Evolutionary conservation across 1,140 invertebrate species (phyloP), one percentile per base, ranked within the genome.

Genomic region (Homarus americanus): DNA sequence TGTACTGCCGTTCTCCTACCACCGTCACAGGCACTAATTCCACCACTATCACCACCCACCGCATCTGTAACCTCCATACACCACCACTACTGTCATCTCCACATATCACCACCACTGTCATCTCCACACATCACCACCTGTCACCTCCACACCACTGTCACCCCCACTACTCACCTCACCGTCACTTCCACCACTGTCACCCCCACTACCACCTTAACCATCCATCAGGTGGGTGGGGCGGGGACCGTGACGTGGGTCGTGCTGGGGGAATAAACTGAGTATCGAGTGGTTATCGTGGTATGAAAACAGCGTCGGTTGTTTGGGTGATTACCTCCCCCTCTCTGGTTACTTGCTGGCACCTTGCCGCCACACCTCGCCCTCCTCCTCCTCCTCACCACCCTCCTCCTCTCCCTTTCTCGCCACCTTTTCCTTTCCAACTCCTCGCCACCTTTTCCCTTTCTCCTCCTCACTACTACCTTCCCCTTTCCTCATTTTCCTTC

Each of bases 241-340:
- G 32, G 20, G 53, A 3, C 28, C 49, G 49, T 53, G 84, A 41
- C 36, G 36, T 34, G 36, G 72, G 32, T 20, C 58, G 75, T 87
- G 86, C 75, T 72, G 0, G 32, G 75, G 86, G 75, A 87, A 79
- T 87, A 63, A 80, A 87, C 75, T 66, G 36, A 32, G 76, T 69
- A 87, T 78, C 86, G 58, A 66, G 63, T 44, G 38, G 86, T 87
- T 87, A 87, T 87, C 86, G 75, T 63, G 86, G 53, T 87, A 80
- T 80, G 86, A 87, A 87, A 87, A 87, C 86, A 87, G 86, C 72
- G 86, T 38, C n/a, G 86, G 86, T 73, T 79, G 86, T 87, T 66
- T 58, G 86, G 86, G 49, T 87, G 86, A 80, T 87, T 87, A 80
- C 75, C 32, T 20, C 44, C 1, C 76, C 75, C 86, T 87, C 86